phyloP scores from a whole-genome alignment of 2,888 invertebrate species.

The Sepioteuthis lessoniana region DNA sequence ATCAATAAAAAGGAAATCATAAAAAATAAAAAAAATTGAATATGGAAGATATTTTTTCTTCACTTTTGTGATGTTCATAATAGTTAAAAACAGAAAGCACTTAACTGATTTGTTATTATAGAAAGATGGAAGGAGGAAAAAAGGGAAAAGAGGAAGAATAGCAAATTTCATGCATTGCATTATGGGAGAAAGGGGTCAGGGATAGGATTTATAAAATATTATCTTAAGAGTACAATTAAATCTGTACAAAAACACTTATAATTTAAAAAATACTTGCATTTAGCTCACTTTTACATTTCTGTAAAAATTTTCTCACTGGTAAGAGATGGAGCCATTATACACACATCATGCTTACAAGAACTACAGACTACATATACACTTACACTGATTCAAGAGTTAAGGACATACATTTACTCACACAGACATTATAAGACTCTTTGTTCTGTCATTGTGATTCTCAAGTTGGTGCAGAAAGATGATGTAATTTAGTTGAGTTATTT shows the following conservation, averaged over 20 bases:
- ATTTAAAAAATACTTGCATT: not conserved
- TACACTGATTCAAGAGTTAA: not conserved
- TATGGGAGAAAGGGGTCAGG: not conserved
- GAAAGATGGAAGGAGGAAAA: not conserved
- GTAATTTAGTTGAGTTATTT: not conserved
- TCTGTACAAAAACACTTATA: not conserved
- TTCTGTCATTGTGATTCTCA: not conserved
- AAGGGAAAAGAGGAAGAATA: not conserved
- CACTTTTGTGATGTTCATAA: not conserved
- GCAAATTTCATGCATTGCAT: not conserved
- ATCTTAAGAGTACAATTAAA: not conserved
- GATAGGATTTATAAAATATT: not conserved
- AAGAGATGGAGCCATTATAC: not conserved
- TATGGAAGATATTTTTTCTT: not conserved
- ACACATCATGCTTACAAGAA: constrained; percentile 1
- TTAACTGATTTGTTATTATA: not conserved
- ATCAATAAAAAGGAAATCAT: not conserved
- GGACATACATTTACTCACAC: not conserved
- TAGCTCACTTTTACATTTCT: not conserved
- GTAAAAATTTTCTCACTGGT: not conserved
- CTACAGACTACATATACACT: not conserved
- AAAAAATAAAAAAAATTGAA: not conserved
- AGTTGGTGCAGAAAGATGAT: not conserved
- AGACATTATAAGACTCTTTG: not conserved
- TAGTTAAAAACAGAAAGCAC: not conserved